Evolutionary conservation across 2,888 invertebrate genomes (phyloP).

Genomic region (Netelia fuscicornis): DNA sequence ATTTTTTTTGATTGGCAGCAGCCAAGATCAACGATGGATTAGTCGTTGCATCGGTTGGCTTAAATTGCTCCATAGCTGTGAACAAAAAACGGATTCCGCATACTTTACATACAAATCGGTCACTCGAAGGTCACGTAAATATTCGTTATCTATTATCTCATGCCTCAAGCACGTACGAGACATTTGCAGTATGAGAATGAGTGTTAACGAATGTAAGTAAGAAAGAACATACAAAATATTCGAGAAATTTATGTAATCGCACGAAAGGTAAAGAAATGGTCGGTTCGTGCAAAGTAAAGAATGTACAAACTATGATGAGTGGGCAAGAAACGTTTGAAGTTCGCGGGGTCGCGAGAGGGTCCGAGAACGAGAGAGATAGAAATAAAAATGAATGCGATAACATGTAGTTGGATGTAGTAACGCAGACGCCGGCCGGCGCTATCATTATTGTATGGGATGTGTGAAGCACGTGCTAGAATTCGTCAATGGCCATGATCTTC

Average conservation of each 20-base stretch:
- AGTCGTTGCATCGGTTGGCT: constrained; percentile 99
- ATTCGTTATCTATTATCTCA: constrained; percentile 30
- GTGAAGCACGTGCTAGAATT: constrained; percentile 28
- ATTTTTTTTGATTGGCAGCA: constrained; percentile 97
- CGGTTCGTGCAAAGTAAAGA: not conserved
- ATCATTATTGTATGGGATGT: constrained; percentile 3
- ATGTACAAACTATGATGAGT: not conserved
- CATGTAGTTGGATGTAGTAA: not conserved
- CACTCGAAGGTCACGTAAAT: constrained; percentile 35
- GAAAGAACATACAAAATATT: not conserved
- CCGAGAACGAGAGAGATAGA: not conserved
- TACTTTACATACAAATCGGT: constrained; percentile 11
- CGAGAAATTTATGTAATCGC: not conserved
- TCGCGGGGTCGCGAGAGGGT: constrained; percentile 34
- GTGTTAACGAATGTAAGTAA: not conserved
- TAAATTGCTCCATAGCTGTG: constrained; percentile 97
- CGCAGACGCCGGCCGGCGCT: constrained; percentile 55
- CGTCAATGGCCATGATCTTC: not conserved
- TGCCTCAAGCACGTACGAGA: not conserved
- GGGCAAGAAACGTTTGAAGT: constrained; percentile 45
- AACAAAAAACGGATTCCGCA: constrained; percentile 18
- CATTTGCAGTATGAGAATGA: not conserved
- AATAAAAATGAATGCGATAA: constrained; percentile 1
- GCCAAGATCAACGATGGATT: constrained; percentile 98
- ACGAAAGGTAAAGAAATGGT: not conserved